Base-by-base conservation (phyloP, 2,888 invertebrate species). In the Agrotis segetum region DNA sequence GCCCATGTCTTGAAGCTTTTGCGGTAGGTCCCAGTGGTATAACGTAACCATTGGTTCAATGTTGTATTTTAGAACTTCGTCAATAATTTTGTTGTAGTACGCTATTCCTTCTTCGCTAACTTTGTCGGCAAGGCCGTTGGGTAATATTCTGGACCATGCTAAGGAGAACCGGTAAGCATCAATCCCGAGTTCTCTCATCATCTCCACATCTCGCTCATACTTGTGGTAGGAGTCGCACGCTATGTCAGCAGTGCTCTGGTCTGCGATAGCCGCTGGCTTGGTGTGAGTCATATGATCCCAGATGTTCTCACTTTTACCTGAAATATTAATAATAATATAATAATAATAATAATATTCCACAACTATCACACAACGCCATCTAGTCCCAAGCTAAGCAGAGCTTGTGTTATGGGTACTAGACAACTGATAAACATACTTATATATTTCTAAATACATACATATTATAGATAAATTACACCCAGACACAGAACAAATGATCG, bases 11-110 rank as follows among this genome's bases (percentile, higher is more conserved):
- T 96, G 96, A 0, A 97, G 87, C 56, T 90, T 91, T 74, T 95
- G 92, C 0, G 96, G 97, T 64, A 96, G 84, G 82, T 97, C 97
- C 94, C 96, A 96, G 70, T 97, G 96, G 80, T 94, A 96, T 52
- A 97, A 87, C 0, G 96, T 96, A 0, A 97, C 93, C 89, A 97
- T 92, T 0, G 98, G 97, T 68, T 93, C 89, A 67, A 98, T 97
- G 53, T 96, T 96, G 80, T 96, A 96, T 46, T 93, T 95, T 0
- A 97, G 75, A 67, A 98, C 93, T 87, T 96, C 97, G 84, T 97
- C 89, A 60, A 98, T 97, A 1, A 97, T 88, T 73, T 96, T 93
- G 79, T 97, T 97, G 89, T 98, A 98, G 89, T 97, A 97, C 16
- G 94, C 90, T 13, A 98, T 91, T 9, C 97, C 98, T 2, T 94